A percentile compares a stretch with the other conserved stretches of the same genome.
Evolutionary conservation across 2,888 invertebrate genomes (phyloP).

Genomic region (Macroteleia sp.): DNA sequence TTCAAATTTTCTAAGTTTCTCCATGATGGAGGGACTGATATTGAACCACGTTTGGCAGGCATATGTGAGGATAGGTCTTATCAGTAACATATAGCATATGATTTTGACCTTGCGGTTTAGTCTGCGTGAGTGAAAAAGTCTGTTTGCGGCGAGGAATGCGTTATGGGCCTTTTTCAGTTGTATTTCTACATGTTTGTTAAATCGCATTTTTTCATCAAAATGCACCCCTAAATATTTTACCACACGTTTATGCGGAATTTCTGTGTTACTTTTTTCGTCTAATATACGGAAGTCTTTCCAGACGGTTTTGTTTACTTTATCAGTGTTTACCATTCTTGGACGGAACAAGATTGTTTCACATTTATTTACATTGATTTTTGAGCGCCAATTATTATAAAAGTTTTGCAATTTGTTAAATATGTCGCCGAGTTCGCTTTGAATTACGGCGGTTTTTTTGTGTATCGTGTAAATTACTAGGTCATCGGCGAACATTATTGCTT

Average conservation of each 20-base stretch:
- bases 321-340: no score
- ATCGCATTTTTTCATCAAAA: conserved; percentile 11
- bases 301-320: no score
- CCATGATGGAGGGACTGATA: conserved; percentile 6
- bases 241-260: conserved; percentile 7
- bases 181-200: neutral
- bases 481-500: no score
- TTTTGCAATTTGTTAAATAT: no score
- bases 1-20: conserved; percentile 17
- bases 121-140: neutral
- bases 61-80: conserved; percentile 18
- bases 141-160: neutral
- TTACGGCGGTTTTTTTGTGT: no score
- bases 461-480: conserved; percentile 23
- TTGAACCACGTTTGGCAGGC: conserved; percentile 7
- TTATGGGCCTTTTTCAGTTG: neutral
- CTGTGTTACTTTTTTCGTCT: neutral
- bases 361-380: neutral
- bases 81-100: neutral
- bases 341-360: no score
- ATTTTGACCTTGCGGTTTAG: neutral
- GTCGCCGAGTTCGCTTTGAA: no score
- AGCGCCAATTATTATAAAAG: no score
- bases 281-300: neutral
- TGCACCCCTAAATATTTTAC: conserved; percentile 2